Conservation (phyloP, 2,888 invertebrate genomes). For the Drosophila monieri region DNA sequence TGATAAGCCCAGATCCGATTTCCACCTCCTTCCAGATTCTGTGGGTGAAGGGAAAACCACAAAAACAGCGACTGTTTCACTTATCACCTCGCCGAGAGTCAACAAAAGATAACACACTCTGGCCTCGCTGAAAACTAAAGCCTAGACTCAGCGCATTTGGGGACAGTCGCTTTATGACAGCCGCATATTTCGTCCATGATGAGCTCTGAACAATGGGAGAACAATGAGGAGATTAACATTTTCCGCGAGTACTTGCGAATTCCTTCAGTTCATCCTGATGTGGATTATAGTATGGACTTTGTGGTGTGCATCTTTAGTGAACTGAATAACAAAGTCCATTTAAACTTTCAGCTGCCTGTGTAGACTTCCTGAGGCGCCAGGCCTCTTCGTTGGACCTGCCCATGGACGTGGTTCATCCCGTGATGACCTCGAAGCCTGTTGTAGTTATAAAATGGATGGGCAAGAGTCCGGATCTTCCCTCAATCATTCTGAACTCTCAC, state of each 20-base stretch:
- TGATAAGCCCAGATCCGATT: not conserved
- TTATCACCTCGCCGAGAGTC: conserved; percentile 8
- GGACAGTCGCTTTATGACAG: conserved; percentile 3
- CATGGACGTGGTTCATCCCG: conserved; percentile 85
- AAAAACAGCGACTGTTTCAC: not conserved
- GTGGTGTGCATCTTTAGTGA: not conserved
- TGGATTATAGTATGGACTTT: conserved; percentile 90
- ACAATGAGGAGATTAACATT: conserved; percentile 88
- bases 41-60: not conserved
- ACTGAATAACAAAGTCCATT: not conserved
- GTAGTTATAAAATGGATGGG: conserved; percentile 93
- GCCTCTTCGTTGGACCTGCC: conserved; percentile 89
- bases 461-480: conserved; percentile 87
- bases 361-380: conserved; percentile 89
- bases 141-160: not conserved
- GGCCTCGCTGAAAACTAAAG: conserved; percentile 8
- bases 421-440: conserved; percentile 88
- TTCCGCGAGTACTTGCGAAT: conserved; percentile 94
- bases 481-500: conserved; percentile 95
- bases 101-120: conserved; percentile 25
- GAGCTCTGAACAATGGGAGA: conserved; percentile 81
- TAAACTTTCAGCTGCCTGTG: conserved; percentile 83
- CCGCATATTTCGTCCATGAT: conserved; percentile 28
- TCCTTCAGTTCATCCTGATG: conserved; percentile 93
- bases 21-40: not conserved